Base-by-base conservation (phyloP, 2,113 vertebrate genomes). In the Thinocorus orbignyianus region DNA sequence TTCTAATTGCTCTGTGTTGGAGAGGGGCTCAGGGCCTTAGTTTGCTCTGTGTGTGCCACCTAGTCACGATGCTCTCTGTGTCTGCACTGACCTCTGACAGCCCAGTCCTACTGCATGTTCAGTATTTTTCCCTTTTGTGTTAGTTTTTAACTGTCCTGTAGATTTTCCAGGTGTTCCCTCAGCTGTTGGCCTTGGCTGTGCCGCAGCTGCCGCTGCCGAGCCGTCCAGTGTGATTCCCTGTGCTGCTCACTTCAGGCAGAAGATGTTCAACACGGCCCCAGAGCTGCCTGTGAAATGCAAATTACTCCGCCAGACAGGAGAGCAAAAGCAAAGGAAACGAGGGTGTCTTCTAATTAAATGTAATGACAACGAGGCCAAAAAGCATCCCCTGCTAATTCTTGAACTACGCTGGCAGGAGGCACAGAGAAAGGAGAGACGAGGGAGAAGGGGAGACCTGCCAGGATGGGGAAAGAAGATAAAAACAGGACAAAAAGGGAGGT, bases 361-460 rank as follows among this genome's bases (percentile, higher is more conserved):
- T 74, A 64, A 85, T 25, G 48, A 71, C 65, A 92, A 70, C 25
- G 74, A 95, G 65, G 91, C 80, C 49, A 83, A 80, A 72, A 81
- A 80, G 42, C 77, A 55, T 86, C 79, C 65, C 82, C 41, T 96
- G 92, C 74, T 26, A 79, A 94, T 94, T 92, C 62, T 65, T 74
- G 83, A 95, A 44, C 83, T 71, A 11, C 31, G 68, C 42, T 44
- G 41, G 61, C 51, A 74, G 46, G 76, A 61, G 37, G 46, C 46
- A 66, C 68, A 79, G 33, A 72, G 22, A n/a, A 80, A 17, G 48
- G 2, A 79, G 52, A 25, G 62, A n/a, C 17, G 28, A 48, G 42
- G 39, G 24, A 49, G 33, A 78, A 64, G 37, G 68, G 7, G 48
- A 37, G 28, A 74, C 10, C 23, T 82, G 13, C 39, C 57, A 33